Evolutionary conservation across 2,888 invertebrate genomes (phyloP), one percentile per base, ranked within the genome.

Genomic region (Sisyra nigra): DNA sequence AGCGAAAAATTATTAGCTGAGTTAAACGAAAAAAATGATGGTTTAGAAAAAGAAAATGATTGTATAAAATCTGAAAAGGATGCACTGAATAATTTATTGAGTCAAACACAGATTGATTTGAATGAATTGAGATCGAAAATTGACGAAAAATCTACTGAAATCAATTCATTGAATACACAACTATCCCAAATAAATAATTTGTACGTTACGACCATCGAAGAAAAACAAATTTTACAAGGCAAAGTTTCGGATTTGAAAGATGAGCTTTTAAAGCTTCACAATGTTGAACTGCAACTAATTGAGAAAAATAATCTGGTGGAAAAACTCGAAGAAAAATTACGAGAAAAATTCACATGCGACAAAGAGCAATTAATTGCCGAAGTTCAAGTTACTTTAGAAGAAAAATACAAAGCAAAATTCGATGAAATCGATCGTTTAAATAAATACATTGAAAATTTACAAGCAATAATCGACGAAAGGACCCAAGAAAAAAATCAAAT

Each of bases 1-100:
- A 69, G 74, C 44, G 74, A 77, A 49, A 65, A 69, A 37, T 68
- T 69, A 47, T 64, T 77, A 3, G 62, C 70, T 38, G 59, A 59
- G 1, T 52, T 76, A 35, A 56, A 46, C 41, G 63, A 67, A 29
- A 51, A 50, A 41, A 47, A 57, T 15, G 49, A 52, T 18, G 55
- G 57, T 11, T 53, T 62, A 14, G 59, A 68, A 48, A 53, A 64
- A 44, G 73, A 76, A 52, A 66, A 77, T 3, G 69, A 69, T 37
- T 68, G 69, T 49, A 63, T 72, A 59, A 63, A 66, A 13, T 65
- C 64, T 3, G 72, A 73, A 48, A 72, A 24, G 7, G 24, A 24
- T 24, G 24, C 24, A 24, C 7, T 24, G 7, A 24, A 24, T 24
- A 24, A 24, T 24, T 24, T 24, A 24, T 24, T 24, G 7, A 24